phyloP scores from a whole-genome alignment of 2,888 invertebrate genomes.

The Hyles lineata region DNA sequence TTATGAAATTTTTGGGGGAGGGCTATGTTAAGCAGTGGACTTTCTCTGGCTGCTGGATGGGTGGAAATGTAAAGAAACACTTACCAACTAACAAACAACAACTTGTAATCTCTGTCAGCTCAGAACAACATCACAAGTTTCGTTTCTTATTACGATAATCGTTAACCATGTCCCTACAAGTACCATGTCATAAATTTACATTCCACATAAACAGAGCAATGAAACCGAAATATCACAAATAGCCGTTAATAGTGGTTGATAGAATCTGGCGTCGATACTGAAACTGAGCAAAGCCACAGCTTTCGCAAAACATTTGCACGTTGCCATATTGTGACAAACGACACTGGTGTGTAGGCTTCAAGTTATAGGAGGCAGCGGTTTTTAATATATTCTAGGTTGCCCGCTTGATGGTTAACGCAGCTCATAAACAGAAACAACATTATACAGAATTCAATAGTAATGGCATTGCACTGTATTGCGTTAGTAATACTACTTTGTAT shows the following conservation, averaged over 20 bases:
- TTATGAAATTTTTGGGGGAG: too few species aligned
- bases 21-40: too few species aligned
- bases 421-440: too few species aligned
- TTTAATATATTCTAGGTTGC: not conserved
- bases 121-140: not conserved
- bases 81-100: too few species aligned
- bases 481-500: too few species aligned
- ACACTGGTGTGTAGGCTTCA: conserved; percentile 36
- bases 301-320: conserved; percentile 48
- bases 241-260: conserved; percentile 1
- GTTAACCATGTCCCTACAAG: not conserved
- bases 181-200: not conserved
- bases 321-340: conserved; percentile 55
- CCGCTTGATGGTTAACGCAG: too few species aligned
- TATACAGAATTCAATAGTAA: too few species aligned
- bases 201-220: not conserved
- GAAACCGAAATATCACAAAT: not conserved
- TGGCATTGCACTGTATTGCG: too few species aligned
- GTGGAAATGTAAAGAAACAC: too few species aligned
- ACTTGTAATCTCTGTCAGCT: not conserved
- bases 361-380: conserved; percentile 35
- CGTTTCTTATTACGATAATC: not conserved
- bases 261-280: not conserved
- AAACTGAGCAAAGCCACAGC: conserved; percentile 21
- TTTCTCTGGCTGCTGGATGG: too few species aligned